Percentiles rank a stretch among this genome's conserved stretches.
Conservation (phyloP, 2,113 vertebrate genomes). For the Girardinichthys multiradiatus region DNA sequence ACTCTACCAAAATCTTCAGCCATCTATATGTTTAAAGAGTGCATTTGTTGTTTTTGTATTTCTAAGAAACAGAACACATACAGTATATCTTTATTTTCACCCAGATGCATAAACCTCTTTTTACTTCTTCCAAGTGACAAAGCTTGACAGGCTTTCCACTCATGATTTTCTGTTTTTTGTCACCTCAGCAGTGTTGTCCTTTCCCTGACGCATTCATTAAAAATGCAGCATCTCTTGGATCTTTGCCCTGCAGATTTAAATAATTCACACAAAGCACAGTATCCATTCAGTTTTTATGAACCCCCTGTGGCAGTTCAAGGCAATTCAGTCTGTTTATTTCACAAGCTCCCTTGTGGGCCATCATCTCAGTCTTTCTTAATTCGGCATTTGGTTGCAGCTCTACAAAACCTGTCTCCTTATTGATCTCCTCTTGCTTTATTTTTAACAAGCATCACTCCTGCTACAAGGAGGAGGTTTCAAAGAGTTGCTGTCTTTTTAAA, state of each 20-base stretch:
- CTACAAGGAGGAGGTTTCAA: conserved; percentile 40
- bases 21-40: not conserved
- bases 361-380: conserved; percentile 50
- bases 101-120: not conserved
- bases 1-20: not conserved
- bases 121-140: not conserved
- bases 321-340: conserved; percentile 66
- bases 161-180: conserved; percentile 9
- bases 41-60: not conserved
- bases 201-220: conserved; percentile 21
- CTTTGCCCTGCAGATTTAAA: conserved; percentile 65
- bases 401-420: conserved; percentile 39
- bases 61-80: not conserved
- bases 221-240: conserved; percentile 55
- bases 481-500: conserved; percentile 46
- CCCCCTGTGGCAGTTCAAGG: conserved; percentile 69
- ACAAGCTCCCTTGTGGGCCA: conserved; percentile 50
- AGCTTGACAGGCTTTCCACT: not conserved
- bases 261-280: conserved; percentile 74
- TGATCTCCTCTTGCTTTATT: conserved; percentile 44
- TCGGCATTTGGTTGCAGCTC: conserved; percentile 58
- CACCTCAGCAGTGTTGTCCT: conserved; percentile 21
- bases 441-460: conserved; percentile 40
- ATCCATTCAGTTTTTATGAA: conserved; percentile 77
- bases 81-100: not conserved